phyloP scores from a whole-genome alignment of 2,797 vertebrate genomes.

The Amblyopsis hoosieri region DNA sequence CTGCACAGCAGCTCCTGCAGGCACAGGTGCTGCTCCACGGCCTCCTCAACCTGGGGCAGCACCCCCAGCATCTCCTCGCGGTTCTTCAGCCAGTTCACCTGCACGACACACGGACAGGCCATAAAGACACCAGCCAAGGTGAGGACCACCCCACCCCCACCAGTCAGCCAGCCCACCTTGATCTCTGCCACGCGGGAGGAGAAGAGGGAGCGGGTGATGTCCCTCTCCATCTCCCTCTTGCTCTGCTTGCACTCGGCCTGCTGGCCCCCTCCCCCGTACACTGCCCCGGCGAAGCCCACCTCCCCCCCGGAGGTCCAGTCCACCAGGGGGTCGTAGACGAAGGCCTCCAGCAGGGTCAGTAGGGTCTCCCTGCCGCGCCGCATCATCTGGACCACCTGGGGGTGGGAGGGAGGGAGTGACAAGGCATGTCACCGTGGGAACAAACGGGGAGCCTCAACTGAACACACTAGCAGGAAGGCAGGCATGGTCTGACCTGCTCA shows the following conservation, averaged over 20 bases:
- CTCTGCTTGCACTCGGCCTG: constrained; percentile 97
- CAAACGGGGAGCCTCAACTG: too few relatives aligned
- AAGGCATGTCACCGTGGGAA: too few relatives aligned
- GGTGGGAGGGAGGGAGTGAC: background rate
- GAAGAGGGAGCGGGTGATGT: constrained; percentile 98
- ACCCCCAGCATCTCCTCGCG: constrained; percentile 94
- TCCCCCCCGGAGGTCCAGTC: constrained; percentile 98
- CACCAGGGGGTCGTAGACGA: constrained; percentile 97
- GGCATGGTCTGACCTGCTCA: constrained; percentile 84
- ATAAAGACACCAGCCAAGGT: too few relatives aligned
- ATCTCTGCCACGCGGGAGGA: constrained; percentile 98
- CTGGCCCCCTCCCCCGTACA: constrained; percentile 96
- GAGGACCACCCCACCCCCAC: too few relatives aligned
- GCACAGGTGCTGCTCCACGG: constrained; percentile 90
- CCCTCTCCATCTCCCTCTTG: constrained; percentile 98
- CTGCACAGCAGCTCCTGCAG: constrained; percentile 91
- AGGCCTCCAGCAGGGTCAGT: constrained; percentile 93
- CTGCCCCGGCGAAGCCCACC: constrained; percentile 95
- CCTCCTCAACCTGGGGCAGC: constrained; percentile 90
- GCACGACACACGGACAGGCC: background rate
- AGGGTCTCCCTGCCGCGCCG: constrained; percentile 94
- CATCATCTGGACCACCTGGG: constrained; percentile 96
- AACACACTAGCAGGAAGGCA: background rate
- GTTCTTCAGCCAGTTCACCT: constrained; percentile 99
- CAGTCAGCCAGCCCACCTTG: constrained; percentile 78